These are phyloP conservation scores for Gryllus longicercus DNA, from an alignment of 2,888 invertebrate species.

Conservation along the genomic window DNA sequence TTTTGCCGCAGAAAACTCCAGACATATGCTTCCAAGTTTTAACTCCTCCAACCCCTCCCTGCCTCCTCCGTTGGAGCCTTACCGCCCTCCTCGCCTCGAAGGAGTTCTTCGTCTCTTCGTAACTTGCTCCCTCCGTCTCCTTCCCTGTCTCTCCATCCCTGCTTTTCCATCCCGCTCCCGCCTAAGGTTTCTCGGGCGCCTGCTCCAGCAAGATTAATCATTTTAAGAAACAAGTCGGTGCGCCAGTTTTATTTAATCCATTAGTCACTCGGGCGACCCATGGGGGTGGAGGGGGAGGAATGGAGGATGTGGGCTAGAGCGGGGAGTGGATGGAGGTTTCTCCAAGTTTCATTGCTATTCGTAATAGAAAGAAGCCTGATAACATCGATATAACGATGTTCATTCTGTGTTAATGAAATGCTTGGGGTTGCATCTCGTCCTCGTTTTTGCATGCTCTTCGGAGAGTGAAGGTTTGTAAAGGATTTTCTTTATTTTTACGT, in stretches of 20 bases:
- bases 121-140: not conserved
- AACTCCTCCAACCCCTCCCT: not conserved
- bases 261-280: not conserved
- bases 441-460: no score
- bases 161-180: not conserved
- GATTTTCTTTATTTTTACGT: no score
- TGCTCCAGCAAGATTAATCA: slow-evolving; percentile 17
- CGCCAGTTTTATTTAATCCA: slow-evolving; percentile 2
- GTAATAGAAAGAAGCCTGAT: not conserved
- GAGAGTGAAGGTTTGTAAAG: no score
- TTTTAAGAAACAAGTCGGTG: slow-evolving; percentile 17
- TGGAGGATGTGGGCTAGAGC: not conserved
- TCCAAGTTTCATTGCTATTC: not conserved
- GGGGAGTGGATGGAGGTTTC: not conserved
- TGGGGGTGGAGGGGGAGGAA: not conserved
- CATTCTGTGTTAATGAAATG: not conserved
- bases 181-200: not conserved
- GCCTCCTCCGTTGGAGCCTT: not conserved
- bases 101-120: slow-evolving; percentile 17
- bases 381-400: not conserved
- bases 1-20: not conserved
- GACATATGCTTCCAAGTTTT: slow-evolving; percentile 7
- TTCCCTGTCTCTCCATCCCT: not conserved
- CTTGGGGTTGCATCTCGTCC: no score
- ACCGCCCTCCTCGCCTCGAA: not conserved